Percentiles rank a stretch among this genome's conserved stretches.
Evolutionary conservation across 2,888 invertebrate species (phyloP).

Genomic region (Schrankia costaestrigalis): DNA sequence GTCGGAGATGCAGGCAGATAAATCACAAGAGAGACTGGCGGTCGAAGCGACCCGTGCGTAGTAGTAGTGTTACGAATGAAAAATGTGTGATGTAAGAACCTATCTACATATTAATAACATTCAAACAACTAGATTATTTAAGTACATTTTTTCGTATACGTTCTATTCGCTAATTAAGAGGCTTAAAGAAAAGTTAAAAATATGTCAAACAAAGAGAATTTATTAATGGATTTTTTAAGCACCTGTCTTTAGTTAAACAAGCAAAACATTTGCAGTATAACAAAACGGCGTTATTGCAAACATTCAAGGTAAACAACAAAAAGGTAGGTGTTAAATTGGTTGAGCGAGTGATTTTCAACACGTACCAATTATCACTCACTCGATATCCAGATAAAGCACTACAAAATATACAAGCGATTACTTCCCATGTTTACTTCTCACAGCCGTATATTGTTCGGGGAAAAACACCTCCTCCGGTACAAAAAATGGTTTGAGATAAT

Average conservation of each 20-base stretch:
- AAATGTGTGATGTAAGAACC: constrained; percentile 49
- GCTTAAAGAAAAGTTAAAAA: no score
- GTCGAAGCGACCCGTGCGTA: constrained; percentile 40
- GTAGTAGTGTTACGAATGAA: constrained; percentile 64
- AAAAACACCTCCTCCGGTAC: no score
- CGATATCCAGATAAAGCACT: constrained; percentile 58
- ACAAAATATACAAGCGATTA: constrained; percentile 47
- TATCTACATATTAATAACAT: constrained; percentile 52
- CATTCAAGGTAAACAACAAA: constrained; percentile 52
- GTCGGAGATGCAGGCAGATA: constrained; percentile 75
- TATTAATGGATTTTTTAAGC: constrained; percentile 44
- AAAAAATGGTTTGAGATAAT: no score
- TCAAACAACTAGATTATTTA: no score
- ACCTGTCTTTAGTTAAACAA: constrained; percentile 54
- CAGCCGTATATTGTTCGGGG: constrained; percentile 6
- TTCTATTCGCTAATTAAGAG: no score
- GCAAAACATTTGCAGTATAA: constrained; percentile 55
- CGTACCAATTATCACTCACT: constrained; percentile 68
- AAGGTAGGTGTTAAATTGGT: constrained; percentile 64
- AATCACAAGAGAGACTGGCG: constrained; percentile 61
- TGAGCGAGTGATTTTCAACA: constrained; percentile 63
- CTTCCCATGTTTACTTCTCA: constrained; percentile 43
- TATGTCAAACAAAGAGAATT: constrained; percentile 21
- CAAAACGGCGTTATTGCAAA: constrained; percentile 62
- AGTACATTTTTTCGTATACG: no score